Evolutionary conservation across 2,113 vertebrate species (phyloP).

Genomic region (Porphyrio hochstetteri): DNA sequence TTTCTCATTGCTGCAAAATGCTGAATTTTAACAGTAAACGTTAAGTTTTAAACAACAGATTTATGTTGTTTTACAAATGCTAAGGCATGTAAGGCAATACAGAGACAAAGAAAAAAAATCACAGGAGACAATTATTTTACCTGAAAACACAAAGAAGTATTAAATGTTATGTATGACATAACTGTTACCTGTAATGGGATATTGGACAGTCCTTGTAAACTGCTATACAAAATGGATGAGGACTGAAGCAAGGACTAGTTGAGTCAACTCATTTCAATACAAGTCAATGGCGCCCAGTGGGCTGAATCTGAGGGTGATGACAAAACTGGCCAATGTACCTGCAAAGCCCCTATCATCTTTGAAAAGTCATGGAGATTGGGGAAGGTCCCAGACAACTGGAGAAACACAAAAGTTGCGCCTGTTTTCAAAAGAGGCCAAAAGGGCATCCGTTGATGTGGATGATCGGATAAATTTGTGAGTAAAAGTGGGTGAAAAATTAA

Average conservation of each 20-base stretch:
- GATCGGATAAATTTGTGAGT: background rate
- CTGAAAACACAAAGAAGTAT: background rate
- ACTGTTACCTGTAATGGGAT: background rate
- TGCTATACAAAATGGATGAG: background rate
- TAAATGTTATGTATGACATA: background rate
- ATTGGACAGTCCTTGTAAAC: background rate
- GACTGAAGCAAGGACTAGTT: background rate
- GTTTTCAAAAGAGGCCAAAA: background rate
- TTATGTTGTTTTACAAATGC: background rate
- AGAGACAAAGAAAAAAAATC: background rate
- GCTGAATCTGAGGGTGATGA: background rate
- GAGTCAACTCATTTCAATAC: background rate
- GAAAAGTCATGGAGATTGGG: background rate
- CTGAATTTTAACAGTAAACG: background rate
- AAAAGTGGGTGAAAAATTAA: background rate
- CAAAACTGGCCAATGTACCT: background rate
- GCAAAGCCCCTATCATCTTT: background rate
- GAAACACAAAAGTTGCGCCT: background rate
- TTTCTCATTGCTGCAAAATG: slow-evolving; percentile 3
- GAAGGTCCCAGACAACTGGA: background rate
- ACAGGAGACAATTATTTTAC: background rate
- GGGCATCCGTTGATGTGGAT: background rate
- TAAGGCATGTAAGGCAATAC: too few relatives aligned
- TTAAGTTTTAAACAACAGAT: background rate
- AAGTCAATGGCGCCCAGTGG: background rate